Percentiles rank a stretch among this genome's conserved stretches.
These are phyloP conservation scores for Diorhabda sublineata DNA, from an alignment of 1,140 invertebrate genomes.

Conservation along the genomic window DNA sequence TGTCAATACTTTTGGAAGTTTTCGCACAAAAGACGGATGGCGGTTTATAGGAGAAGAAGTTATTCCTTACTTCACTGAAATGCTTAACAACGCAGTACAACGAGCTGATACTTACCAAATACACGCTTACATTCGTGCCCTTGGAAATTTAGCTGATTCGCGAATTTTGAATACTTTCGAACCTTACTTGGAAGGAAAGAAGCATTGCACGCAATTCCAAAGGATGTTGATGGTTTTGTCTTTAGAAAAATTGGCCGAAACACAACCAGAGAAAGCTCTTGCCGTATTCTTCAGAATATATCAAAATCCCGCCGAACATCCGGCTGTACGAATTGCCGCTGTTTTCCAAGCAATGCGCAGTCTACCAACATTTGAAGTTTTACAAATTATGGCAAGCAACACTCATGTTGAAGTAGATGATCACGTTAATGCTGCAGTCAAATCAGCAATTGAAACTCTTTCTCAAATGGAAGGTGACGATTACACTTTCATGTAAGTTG, in stretches of 20 bases:
- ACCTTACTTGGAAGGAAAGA: conserved; percentile 62
- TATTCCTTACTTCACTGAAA: conserved; percentile 54
- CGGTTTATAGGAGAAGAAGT: conserved; percentile 52
- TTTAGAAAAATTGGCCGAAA: conserved; percentile 50
- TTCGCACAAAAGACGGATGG: conserved; percentile 49
- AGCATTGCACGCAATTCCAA: conserved; percentile 55
- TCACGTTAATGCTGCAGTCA: conserved; percentile 60
- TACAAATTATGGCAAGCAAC: conserved; percentile 64
- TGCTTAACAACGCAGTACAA: conserved; percentile 53
- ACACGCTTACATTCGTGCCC: conserved; percentile 57
- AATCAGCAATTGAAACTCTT: conserved; percentile 53
- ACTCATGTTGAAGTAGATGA: conserved; percentile 59
- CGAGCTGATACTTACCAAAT: conserved; percentile 52
- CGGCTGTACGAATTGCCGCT: conserved; percentile 61
- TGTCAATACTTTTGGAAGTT: conserved; percentile 56
- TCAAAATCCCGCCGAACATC: conserved; percentile 57
- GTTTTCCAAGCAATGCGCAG: conserved; percentile 56
- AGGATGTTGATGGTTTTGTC: conserved; percentile 58
- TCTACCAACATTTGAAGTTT: conserved; percentile 56
- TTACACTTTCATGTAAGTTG: conserved; percentile 51
- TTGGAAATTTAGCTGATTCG: conserved; percentile 60
- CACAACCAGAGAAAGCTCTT: conserved; percentile 51
- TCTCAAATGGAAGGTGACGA: conserved; percentile 47
- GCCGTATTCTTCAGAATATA: conserved; percentile 63
- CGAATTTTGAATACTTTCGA: conserved; percentile 57